Evolutionary conservation across 1,140 invertebrate genomes (phyloP), one percentile per base, ranked within the genome.

Genomic region (Diploscapter pachys): DNA sequence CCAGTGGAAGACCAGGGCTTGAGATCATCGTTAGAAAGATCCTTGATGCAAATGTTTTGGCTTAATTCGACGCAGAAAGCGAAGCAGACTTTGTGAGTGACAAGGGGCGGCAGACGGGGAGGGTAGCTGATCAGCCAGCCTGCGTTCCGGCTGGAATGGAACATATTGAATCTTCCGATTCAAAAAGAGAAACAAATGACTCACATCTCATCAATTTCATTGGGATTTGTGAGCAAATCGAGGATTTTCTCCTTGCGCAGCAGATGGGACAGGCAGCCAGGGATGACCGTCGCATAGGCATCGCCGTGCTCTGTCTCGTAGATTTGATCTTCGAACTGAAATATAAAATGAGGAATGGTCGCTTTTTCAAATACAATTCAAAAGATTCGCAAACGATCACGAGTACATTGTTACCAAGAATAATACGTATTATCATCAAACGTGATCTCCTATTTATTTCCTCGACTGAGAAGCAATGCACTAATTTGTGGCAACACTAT

Each of bases 241-340:
- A 74, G 68, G 4, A 74, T 74, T 51, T 67, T 59, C 51, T 74
- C 73, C 53, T 74, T 74, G 5, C 73, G 31, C 3, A 74, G 50
- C 3, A 74, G 53, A 65, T 74, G 63, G 2, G 73, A 65, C 5
- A 74, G 31, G 56, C 73, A 74, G 61, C 73, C 73, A 52, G 64
- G 64, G 4, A 74, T 74, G 3, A 74, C 73, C 49, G 73, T 74
- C 5, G 73, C 73, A 57, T 74, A 74, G 31, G 52, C 55, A 53
- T 74, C 73, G 31, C 73, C 73, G 52, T 74, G 61, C 49, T 74
- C 73, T 4, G 64, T 74, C 2, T 63, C 56, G n/a, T 56, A 57
- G 4, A 74, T 56, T 56, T 74, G 53, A 63, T 74, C 73, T n/a
- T 74, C 73, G 64, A 74, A 74, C 73, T 73, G 71, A 63, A 72